Percentiles rank a stretch among this genome's conserved stretches.
Evolutionary conservation across 2,113 vertebrate genomes (phyloP).

Genomic region (Eidolon helvum): DNA sequence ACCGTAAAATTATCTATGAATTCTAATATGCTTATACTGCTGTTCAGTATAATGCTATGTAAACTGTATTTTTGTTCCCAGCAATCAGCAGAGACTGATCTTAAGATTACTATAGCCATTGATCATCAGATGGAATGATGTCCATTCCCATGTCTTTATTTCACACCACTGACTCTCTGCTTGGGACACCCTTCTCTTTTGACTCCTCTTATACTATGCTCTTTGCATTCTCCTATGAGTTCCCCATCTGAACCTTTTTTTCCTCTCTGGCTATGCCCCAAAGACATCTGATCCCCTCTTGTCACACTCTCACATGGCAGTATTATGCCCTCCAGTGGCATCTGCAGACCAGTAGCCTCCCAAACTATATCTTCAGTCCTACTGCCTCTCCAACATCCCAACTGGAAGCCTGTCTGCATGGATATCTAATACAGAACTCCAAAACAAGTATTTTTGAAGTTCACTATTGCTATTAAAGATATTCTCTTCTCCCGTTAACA

Average conservation of each 20-base stretch:
- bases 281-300: background rate
- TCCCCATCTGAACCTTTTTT: no score
- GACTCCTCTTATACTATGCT: background rate
- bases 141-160: background rate
- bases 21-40: background rate
- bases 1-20: background rate
- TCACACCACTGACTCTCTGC: background rate
- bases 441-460: background rate
- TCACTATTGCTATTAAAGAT: background rate
- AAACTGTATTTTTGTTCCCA: background rate
- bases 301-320: background rate
- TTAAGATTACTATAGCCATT: background rate
- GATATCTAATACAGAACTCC: background rate
- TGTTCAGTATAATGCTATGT: background rate
- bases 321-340: background rate
- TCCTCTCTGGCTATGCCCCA: background rate
- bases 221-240: background rate
- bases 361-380: background rate
- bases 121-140: background rate
- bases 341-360: background rate
- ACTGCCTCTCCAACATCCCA: background rate
- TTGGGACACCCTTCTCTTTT: background rate
- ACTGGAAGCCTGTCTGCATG: background rate
- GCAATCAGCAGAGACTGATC: background rate
- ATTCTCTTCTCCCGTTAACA: background rate